Conservation (phyloP, 2,888 invertebrate species). For the Melikaiella ostensackeni region DNA sequence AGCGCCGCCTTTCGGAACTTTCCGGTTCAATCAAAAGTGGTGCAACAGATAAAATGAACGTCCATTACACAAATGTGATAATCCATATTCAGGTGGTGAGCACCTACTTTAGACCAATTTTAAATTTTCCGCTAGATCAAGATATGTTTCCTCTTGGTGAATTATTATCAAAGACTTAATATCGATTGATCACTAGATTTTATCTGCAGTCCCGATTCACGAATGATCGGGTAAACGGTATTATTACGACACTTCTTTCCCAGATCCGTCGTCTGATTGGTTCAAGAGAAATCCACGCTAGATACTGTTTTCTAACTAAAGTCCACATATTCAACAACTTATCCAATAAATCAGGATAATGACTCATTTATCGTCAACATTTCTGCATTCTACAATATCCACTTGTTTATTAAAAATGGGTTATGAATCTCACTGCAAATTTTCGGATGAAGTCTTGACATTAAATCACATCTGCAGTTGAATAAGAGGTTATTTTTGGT, state of each 20-base stretch:
- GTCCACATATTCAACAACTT: not conserved
- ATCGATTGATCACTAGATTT: not conserved
- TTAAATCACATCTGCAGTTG: no score
- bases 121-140: slow-evolving; percentile 18
- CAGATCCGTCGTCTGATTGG: slow-evolving; percentile 1
- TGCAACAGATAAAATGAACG: not conserved
- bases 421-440: not conserved
- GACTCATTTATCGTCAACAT: not conserved
- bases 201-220: slow-evolving; percentile 18
- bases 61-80: slow-evolving; percentile 9
- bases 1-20: no score
- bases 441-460: not conserved
- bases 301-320: not conserved
- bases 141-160: slow-evolving; percentile 10
- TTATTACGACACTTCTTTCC: slow-evolving; percentile 14
- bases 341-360: slow-evolving; percentile 18
- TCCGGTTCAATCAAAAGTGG: not conserved
- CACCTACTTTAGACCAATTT: slow-evolving; percentile 24
- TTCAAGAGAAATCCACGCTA: not conserved
- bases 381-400: not conserved
- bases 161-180: slow-evolving; percentile 20
- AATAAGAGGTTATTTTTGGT: no score
- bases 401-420: not conserved
- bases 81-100: not conserved
- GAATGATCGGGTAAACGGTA: slow-evolving; percentile 8